These are phyloP conservation scores for Steromphala cineraria DNA, from an alignment of 2,888 invertebrate species.

Conservation along the genomic window DNA sequence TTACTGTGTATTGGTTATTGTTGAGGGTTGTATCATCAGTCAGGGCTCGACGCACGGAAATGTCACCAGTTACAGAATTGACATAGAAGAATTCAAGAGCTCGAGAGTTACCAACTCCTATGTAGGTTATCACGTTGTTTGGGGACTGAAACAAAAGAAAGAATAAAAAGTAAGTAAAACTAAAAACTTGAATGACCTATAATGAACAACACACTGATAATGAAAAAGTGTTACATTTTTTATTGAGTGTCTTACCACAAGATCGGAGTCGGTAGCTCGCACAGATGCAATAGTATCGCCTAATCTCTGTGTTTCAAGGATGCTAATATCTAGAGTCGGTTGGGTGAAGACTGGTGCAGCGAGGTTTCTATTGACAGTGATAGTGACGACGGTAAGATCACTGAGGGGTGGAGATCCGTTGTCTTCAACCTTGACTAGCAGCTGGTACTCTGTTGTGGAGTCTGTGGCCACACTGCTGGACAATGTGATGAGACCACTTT, in stretches of 20 bases:
- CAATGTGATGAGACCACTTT: slow-evolving; percentile 45
- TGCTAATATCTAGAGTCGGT: slow-evolving; percentile 42
- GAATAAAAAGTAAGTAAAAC: too few relatives aligned
- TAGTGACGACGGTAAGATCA: slow-evolving; percentile 52
- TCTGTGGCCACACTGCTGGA: slow-evolving; percentile 38
- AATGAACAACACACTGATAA: too few relatives aligned
- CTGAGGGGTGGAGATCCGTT: slow-evolving; percentile 54
- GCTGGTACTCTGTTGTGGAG: slow-evolving; percentile 51
- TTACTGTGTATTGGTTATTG: slow-evolving; percentile 66
- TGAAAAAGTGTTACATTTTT: background rate
- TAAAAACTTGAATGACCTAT: too few relatives aligned
- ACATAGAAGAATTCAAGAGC: slow-evolving; percentile 49
- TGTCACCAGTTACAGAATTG: slow-evolving; percentile 51
- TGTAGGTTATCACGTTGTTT: slow-evolving; percentile 35
- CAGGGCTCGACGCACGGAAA: slow-evolving; percentile 48
- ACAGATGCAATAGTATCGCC: slow-evolving; percentile 52
- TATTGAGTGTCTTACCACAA: slow-evolving; percentile 72
- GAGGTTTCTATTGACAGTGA: slow-evolving; percentile 66
- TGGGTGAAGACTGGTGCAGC: slow-evolving; percentile 55
- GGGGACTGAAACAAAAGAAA: slow-evolving; percentile 40
- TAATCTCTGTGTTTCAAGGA: slow-evolving; percentile 50
- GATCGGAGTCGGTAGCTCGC: slow-evolving; percentile 61
- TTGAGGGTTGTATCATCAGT: slow-evolving; percentile 78
- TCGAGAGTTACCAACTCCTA: slow-evolving; percentile 66
- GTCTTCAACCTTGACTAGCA: slow-evolving; percentile 64